Conservation (phyloP, 1,140 invertebrate genomes). For the Pinna nobilis region DNA sequence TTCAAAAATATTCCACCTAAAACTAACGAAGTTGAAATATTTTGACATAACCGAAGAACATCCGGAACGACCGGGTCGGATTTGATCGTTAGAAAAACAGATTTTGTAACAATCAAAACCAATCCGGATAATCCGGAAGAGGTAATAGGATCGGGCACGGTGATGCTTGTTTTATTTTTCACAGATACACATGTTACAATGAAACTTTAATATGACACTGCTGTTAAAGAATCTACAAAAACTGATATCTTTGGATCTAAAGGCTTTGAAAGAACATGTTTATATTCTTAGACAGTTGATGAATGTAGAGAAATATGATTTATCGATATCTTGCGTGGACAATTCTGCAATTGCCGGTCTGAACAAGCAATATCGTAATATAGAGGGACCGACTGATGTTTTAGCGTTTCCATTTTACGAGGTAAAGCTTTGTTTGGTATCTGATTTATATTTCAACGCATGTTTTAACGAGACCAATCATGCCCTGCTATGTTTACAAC, state of each 20-base stretch:
- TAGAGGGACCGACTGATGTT: slow-evolving; percentile 51
- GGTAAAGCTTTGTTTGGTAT: slow-evolving; percentile 18
- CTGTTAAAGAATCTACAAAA: slow-evolving; percentile 49
- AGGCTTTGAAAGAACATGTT: slow-evolving; percentile 38
- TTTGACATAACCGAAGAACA: neutral
- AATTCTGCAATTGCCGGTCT: slow-evolving; percentile 31
- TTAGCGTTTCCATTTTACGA: slow-evolving; percentile 54
- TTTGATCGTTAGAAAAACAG: neutral
- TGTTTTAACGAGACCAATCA: too few species aligned
- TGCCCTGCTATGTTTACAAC: too few species aligned
- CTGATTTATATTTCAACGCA: neutral
- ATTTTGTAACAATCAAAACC: neutral
- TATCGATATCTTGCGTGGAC: slow-evolving; percentile 41
- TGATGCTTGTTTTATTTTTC: too few species aligned
- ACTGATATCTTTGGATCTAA: slow-evolving; percentile 32
- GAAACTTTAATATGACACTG: slow-evolving; percentile 33
- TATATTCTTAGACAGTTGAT: slow-evolving; percentile 33
- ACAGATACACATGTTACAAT: neutral
- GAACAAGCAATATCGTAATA: slow-evolving; percentile 45
- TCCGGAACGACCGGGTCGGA: neutral
- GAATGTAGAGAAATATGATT: slow-evolving; percentile 35
- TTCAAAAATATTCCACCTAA: too few species aligned
- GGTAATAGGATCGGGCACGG: too few species aligned
- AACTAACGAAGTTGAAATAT: too few species aligned
- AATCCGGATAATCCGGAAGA: too few species aligned